Evolutionary conservation across 2,113 vertebrate species (phyloP).

Genomic region (Scopus umbretta): DNA sequence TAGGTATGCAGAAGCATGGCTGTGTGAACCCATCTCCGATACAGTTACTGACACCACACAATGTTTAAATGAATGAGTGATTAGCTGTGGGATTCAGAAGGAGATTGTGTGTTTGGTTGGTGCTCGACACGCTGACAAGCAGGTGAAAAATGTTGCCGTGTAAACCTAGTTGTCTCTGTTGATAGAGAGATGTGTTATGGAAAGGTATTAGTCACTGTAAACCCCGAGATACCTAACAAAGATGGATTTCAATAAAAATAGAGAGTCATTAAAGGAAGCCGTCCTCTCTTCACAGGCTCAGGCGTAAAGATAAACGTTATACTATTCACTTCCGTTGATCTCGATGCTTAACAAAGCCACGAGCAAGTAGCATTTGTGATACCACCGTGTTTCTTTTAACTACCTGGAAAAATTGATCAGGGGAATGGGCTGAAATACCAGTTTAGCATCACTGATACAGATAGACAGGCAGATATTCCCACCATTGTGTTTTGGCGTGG

Average conservation of each 20-base stretch:
- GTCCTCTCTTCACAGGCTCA: not conserved
- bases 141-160: not conserved
- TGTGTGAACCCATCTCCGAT: not conserved
- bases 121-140: not conserved
- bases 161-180: not conserved
- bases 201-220: not conserved
- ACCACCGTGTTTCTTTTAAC: accelerated
- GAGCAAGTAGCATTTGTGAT: not conserved
- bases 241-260: not conserved
- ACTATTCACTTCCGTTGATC: not conserved
- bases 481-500: not conserved
- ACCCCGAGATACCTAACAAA: not conserved
- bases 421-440: not conserved
- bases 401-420: not conserved
- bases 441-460: not conserved
- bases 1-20: not conserved
- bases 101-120: not conserved
- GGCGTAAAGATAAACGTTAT: not conserved
- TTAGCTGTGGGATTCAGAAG: not conserved
- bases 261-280: not conserved
- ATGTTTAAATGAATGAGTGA: not conserved
- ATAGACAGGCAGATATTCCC: not conserved
- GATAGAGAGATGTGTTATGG: not conserved
- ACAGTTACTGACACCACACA: not conserved
- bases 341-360: not conserved